Conservation (phyloP, 30 jellyfish, hydroid and myxozoan species). For the Aurelia aurita complex sp. Pacific region DNA sequence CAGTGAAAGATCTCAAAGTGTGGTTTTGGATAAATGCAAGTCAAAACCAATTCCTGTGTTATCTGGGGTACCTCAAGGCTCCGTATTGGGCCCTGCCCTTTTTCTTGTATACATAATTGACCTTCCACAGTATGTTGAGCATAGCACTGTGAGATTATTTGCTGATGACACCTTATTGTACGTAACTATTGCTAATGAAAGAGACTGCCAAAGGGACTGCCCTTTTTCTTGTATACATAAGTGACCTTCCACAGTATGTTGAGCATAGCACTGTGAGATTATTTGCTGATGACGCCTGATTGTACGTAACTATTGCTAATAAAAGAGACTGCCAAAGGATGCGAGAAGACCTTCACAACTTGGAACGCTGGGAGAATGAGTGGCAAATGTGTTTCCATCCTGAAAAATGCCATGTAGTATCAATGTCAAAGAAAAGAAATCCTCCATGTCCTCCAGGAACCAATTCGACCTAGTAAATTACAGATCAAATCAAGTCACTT, state of each 20-base stretch:
- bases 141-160: too few species aligned
- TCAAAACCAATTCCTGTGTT: too few species aligned
- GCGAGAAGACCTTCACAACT: not conserved
- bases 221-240: too few species aligned
- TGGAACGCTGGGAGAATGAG: conserved; percentile 23
- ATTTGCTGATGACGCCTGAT: conserved; percentile 19
- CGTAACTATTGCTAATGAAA: not conserved
- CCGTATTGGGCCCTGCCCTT: conserved; percentile 54
- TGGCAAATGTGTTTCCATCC: too few species aligned
- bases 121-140: conserved; percentile 19
- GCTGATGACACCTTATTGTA: too few species aligned
- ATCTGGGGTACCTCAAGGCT: not conserved
- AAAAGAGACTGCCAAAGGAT: conserved; percentile 6
- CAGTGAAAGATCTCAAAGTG: conserved; percentile 35
- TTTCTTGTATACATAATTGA: conserved; percentile 1
- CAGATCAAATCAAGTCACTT: too few species aligned
- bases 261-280: not conserved
- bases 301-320: conserved; percentile 38
- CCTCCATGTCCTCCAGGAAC: too few species aligned
- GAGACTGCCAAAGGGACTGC: not conserved
- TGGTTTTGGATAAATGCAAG: conserved; percentile 26
- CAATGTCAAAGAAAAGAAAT: too few species aligned
- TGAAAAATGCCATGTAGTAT: too few species aligned
- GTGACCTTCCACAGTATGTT: too few species aligned
- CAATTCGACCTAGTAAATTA: too few species aligned